Percentiles rank a stretch among this genome's conserved stretches.
Evolutionary conservation across 2,113 vertebrate genomes (phyloP).

Genomic region (Pungitius pungitius): DNA sequence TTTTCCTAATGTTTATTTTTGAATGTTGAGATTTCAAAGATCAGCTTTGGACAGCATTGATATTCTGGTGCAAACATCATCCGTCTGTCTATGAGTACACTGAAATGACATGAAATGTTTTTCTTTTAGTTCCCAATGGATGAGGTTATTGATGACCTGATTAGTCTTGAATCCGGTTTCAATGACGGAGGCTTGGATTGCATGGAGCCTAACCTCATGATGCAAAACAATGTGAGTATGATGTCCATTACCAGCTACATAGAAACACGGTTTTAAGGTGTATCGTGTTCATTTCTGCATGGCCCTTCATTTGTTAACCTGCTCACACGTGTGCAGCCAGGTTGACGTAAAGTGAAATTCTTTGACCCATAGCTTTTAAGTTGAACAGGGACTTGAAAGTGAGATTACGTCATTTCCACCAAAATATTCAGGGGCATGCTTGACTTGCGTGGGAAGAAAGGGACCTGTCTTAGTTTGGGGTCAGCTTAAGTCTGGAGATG

Average conservation of each 20-base stretch:
- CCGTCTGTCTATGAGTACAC: conserved; percentile 44
- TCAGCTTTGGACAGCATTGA: conserved; percentile 40
- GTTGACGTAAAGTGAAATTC: conserved; percentile 17
- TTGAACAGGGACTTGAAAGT: conserved; percentile 33
- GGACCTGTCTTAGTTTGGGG: conserved; percentile 78
- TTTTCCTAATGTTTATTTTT: conserved; percentile 38
- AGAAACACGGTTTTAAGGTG: conserved; percentile 12
- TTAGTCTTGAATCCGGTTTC: conserved; percentile 91
- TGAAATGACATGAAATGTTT: conserved; percentile 70
- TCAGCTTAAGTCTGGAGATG: conserved; percentile 88
- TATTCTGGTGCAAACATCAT: conserved; percentile 33
- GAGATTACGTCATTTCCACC: conserved; percentile 10
- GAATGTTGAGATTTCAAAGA: conserved; percentile 60
- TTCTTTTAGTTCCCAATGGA: conserved; percentile 90
- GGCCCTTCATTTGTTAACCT: conserved; percentile 3
- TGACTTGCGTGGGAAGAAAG: conserved; percentile 66
- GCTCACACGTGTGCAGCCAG: not conserved
- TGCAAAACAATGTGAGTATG: conserved; percentile 93
- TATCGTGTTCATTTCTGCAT: conserved; percentile 28
- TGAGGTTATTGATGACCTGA: conserved; percentile 93
- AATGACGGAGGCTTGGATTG: conserved; percentile 90
- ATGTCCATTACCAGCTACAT: conserved; percentile 36
- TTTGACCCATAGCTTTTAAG: conserved; percentile 24
- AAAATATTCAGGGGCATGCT: conserved; percentile 36
- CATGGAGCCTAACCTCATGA: conserved; percentile 86